Base-by-base conservation (phyloP, 2,888 invertebrate species). In the Rotaria macrura region DNA sequence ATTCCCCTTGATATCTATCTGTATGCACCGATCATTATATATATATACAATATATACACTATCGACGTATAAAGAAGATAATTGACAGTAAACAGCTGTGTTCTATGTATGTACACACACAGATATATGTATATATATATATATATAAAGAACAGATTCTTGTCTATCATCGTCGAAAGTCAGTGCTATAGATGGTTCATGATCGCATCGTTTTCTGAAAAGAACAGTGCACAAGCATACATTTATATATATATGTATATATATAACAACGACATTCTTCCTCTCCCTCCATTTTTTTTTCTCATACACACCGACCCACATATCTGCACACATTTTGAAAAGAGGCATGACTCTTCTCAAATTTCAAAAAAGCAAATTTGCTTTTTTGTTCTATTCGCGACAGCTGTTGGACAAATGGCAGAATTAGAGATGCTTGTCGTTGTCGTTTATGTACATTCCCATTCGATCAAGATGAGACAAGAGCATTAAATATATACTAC, bases 51-150 rank as follows among this genome's bases (percentile, higher is more conserved):
- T 34, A 65, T 20, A 65, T 65, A 65, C 34, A 65, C 34, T 65
- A 65, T 65, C 34, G 34, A 20, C 34, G 34, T 65, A 29, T 10
- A 65, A 54, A 34, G 65, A 65, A 65, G 65, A 65, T 65, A 65
- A 65, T 65, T 65, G 65, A 65, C 65, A 65, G 65, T 65, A 65
- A 65, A 65, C 65, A 65, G 65, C 65, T 65, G 65, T 65, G 65
- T 34, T 34, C 20, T 34, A 65, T 65, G 65, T 65, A 34, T 65
- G 65, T n/a, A n/a, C 25, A 65, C 65, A 65, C 65, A 65, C 34
- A 29, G 14, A 29, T 55, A 34, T 34, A 57, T 57, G 12, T 14
- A 54, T 55, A 34, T 65, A 57, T 57, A 14, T 14, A 54, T 55
- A 34, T 65, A 65, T 65, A 34, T 65, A 34, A 65, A 29, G 65